A percentile compares a stretch with the other conserved stretches of the same genome.
These are phyloP conservation scores for Microplitis demolitor DNA, from an alignment of 1,140 invertebrate genomes.

Conservation along the genomic window DNA sequence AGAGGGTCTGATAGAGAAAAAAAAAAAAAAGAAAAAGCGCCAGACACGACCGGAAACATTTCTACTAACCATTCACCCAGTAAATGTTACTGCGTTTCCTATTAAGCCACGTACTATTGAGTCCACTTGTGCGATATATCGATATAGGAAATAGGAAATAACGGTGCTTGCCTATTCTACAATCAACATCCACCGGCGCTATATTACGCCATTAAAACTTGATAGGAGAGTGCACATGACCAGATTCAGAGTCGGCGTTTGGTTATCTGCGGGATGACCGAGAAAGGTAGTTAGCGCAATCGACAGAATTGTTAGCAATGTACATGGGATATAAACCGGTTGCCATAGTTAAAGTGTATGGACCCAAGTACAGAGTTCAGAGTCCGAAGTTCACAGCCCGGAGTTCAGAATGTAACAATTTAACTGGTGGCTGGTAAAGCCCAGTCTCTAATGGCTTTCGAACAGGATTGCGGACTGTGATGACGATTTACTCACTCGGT, in stretches of 20 bases:
- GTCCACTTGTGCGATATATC: constrained; percentile 1
- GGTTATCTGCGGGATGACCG: constrained; percentile 7
- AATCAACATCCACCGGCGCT: neutral
- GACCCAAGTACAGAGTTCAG: too few species aligned
- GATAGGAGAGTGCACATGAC: constrained; percentile 20
- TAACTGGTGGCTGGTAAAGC: too few species aligned
- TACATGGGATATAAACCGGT: neutral
- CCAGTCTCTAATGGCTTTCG: too few species aligned
- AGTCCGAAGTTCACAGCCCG: too few species aligned
- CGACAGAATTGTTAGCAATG: constrained; percentile 25
- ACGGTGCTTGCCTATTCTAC: too few species aligned
- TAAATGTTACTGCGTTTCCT: neutral
- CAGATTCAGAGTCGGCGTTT: constrained; percentile 21
- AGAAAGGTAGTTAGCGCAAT: constrained; percentile 11
- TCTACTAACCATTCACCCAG: neutral
- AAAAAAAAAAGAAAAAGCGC: neutral
- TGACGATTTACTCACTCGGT: too few species aligned
- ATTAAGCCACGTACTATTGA: constrained; percentile 8
- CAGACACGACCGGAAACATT: neutral
- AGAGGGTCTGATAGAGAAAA: constrained; percentile 29
- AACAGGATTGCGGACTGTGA: too few species aligned
- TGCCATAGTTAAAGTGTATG: constrained; percentile 16
- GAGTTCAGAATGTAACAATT: too few species aligned
- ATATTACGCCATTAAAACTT: constrained; percentile 8
- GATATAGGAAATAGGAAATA: neutral